phyloP scores from a whole-genome alignment of 2,888 invertebrate genomes.

The Rhagophthalmus giganteus region DNA sequence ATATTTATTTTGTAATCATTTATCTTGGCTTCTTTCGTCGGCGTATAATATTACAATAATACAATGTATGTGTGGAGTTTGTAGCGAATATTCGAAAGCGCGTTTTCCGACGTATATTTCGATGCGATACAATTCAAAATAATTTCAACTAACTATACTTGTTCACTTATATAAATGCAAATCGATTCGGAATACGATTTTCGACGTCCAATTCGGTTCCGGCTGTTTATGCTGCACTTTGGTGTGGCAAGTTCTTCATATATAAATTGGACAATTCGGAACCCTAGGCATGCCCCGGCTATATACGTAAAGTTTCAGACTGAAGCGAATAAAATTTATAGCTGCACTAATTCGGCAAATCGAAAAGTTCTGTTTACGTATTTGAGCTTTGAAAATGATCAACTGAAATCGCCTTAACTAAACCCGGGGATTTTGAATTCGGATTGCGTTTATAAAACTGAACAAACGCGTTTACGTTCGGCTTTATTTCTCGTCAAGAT shows the following conservation, averaged over 20 bases:
- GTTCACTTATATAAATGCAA: constrained; percentile 32
- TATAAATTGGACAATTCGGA: constrained; percentile 24
- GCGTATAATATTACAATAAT: neutral
- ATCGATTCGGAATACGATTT: constrained; percentile 29
- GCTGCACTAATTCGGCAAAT: constrained; percentile 21
- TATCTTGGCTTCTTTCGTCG: neutral
- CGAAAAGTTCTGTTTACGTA: constrained; percentile 25
- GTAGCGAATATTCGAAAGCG: neutral
- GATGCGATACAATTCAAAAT: constrained; percentile 6
- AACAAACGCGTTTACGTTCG: too few species aligned
- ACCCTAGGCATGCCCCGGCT: constrained; percentile 16
- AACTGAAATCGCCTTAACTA: neutral
- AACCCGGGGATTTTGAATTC: too few species aligned
- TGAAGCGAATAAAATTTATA: constrained; percentile 23
- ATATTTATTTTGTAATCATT: constrained; percentile 1
- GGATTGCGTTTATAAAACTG: too few species aligned
- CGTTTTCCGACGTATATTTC: neutral
- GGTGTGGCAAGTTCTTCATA: constrained; percentile 13
- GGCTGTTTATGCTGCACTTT: constrained; percentile 15
- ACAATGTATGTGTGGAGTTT: too few species aligned
- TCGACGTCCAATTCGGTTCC: constrained; percentile 14
- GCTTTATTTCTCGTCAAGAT: too few species aligned
- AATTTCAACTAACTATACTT: constrained; percentile 18
- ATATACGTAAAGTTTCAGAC: constrained; percentile 21
- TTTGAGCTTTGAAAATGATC: constrained; percentile 10